Evolutionary conservation across 2,113 vertebrate genomes (phyloP), one percentile per base, ranked within the genome.

Genomic region (Caretta caretta): DNA sequence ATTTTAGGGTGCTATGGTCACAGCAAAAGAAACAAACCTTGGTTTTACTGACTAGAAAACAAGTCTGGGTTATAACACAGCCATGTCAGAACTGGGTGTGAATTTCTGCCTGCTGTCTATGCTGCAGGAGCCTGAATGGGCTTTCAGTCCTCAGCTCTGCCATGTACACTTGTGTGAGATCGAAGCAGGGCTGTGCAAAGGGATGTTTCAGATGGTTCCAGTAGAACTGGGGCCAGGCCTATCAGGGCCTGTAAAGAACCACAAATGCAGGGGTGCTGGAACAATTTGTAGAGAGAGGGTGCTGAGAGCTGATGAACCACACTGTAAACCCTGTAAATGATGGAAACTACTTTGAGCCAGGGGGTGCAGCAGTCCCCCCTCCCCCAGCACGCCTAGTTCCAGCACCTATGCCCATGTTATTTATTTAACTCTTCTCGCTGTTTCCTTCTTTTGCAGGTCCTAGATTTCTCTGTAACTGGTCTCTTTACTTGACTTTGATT

Each of bases 81-180:
- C 24, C 20, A 46, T 14, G 6, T 46, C 75, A 76, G 42, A 76
- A 46, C 75, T 76, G 24, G 75, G 12, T 48, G 42, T 46, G 38
- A 76, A 76, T 22, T 76, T 51, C 62, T n/a, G 29, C 42, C 56
- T 88, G 53, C 54, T 84, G 1, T 76, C 53, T 25, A 8, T 17
- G 8, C 31, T n/a, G 35, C 10, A 16, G 65, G 17, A 69, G 65
- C 35, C 59, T 69, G 65, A n/a, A 22, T 69, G 10, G 24, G 42
- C 42, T 46, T 14, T 76, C 0, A 69, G 53, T 10, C n/a, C 31
- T 25, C 86, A 86, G 7, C 31, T 89, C 84, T 76, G 2, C 14
- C 59, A 27, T 1, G 0, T 6, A 8, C 4, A 10, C 19, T 14
- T 42, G 53, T 24, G 3, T 1, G 4, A 46, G 2, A 50, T 76